phyloP scores from a whole-genome alignment of 2,113 vertebrate genomes.

The Bolborhynchus lineola region DNA sequence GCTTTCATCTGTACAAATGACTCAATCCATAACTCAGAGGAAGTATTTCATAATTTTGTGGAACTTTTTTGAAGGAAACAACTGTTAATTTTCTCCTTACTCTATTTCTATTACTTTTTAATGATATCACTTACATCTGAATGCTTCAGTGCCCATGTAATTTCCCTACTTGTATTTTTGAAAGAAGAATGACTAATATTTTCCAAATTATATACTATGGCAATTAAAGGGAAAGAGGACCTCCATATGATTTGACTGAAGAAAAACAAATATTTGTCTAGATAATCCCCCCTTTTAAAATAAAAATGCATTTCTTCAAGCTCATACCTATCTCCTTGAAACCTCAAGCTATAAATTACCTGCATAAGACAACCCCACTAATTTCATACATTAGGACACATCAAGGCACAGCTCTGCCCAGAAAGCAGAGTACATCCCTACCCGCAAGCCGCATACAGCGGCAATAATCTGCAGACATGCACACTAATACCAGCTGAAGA shows the following conservation, averaged over 20 bases:
- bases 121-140: conserved; percentile 17
- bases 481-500: background rate
- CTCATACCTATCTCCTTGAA: background rate
- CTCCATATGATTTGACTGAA: background rate
- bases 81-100: conserved; percentile 20
- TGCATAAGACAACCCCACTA: background rate
- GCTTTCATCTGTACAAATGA: background rate
- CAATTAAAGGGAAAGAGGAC: background rate
- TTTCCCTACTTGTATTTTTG: conserved; percentile 30
- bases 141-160: conserved; percentile 29
- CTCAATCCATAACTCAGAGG: background rate
- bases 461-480: background rate
- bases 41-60: conserved; percentile 27
- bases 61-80: conserved; percentile 10
- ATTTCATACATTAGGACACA: background rate
- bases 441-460: accelerated
- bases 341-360: background rate
- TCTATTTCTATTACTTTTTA: conserved; percentile 23
- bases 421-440: background rate
- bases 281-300: background rate
- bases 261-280: background rate
- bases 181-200: conserved; percentile 29
- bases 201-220: background rate
- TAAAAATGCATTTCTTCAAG: background rate
- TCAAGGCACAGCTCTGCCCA: background rate